Evolutionary conservation across 2,797 vertebrate species (phyloP), one percentile per base, ranked within the genome.

Genomic region (Tragopan temminckii): DNA sequence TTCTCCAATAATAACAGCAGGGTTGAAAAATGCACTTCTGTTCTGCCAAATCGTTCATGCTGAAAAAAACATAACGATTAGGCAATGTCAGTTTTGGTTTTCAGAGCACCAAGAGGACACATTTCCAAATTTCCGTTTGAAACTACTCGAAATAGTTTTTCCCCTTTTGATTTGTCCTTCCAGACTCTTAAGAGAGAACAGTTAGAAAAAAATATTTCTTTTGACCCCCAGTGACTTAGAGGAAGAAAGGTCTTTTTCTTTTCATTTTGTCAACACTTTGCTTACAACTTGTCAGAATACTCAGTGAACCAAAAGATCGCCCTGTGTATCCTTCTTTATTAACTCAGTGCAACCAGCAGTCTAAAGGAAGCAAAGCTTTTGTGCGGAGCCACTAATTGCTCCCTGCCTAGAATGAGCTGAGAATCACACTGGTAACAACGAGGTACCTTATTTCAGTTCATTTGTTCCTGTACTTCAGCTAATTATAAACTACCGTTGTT

Each of bases 151-250:
- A 24, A 45, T 85, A 83, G 43, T 33, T 59, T 77, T 89, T 58
- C 53, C 87, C n/a, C 33, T 90, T 90, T 75, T 75, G 42, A 72
- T 85, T 78, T 83, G 31, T 72, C 80, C 92, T 75, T 79, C 55
- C 27, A 86, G 9, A 2, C n/a, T 64, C 50, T 85, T 72, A 62
- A 48, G 71, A 80, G 19, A 15, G 18, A 93, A 50, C 42, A 69
- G 43, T 27, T 38, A 92, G 83, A 83, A 92, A 96, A 92, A 96
- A 95, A 81, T 72, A 91, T 50, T 57, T 85, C 62, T 72, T 96
- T 89, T 89, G 74, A 94, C 94, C 87, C 21, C 43, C 79, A 79
- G 55, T 57, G 70, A 74, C 77, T 86, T 52, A 13, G 27, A 91
- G 77, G 59, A 94, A 74, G 83, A 91, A 85, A 88, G 27, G 43